phyloP scores from a whole-genome alignment of 2,888 invertebrate genomes.

The Nudaria mundana region DNA sequence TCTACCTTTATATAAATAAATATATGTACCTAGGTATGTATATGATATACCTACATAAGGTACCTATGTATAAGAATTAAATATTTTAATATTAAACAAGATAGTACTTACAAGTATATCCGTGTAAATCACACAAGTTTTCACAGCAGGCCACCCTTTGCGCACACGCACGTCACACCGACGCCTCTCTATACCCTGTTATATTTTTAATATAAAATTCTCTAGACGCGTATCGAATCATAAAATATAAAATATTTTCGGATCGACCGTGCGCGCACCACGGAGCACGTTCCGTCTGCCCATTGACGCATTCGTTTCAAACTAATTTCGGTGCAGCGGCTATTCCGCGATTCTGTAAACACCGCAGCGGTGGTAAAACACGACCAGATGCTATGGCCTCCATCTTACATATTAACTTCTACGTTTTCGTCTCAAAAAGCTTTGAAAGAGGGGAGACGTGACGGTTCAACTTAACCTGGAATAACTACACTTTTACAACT shows the following conservation, averaged over 20 bases:
- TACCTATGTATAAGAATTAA: no score
- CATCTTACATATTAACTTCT: constrained; percentile 35
- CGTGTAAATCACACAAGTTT: constrained; percentile 30
- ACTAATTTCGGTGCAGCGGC: constrained; percentile 79
- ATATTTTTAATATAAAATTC: constrained; percentile 73
- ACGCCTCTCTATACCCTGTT: constrained; percentile 48
- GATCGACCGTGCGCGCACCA: constrained; percentile 60
- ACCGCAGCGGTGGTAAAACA: constrained; percentile 57
- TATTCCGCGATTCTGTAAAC: constrained; percentile 80
- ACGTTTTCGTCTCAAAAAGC: constrained; percentile 30
- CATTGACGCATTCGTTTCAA: constrained; percentile 78
- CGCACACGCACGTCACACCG: constrained; percentile 60
- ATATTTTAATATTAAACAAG: background rate
- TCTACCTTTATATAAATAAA: no score
- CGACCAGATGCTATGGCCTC: constrained; percentile 52
- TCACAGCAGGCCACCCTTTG: constrained; percentile 35
- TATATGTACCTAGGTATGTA: no score
- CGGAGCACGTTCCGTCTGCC: constrained; percentile 57
- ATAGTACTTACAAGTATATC: constrained; percentile 34
- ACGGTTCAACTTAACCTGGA: constrained; percentile 48
- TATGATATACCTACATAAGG: no score
- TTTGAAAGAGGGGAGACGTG: constrained; percentile 39
- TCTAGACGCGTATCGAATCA: constrained; percentile 63
- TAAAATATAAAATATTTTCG: constrained; percentile 74
- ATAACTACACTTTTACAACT: constrained; percentile 40